Conservation (phyloP, 2,113 vertebrate genomes). For the Coptodon bakossiorum region DNA sequence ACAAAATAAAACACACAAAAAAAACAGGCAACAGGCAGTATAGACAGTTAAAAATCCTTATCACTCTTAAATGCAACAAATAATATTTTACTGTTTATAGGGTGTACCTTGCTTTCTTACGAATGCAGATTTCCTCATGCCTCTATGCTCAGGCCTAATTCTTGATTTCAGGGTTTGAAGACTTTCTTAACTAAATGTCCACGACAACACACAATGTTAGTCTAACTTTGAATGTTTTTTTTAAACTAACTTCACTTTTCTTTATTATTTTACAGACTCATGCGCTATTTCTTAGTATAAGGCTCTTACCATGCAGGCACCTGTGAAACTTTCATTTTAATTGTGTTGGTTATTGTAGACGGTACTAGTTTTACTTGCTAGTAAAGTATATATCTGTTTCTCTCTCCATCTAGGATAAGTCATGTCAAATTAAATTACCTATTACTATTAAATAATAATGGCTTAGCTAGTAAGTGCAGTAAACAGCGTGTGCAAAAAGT, state of each 20-base stretch:
- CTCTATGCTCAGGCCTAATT: not conserved
- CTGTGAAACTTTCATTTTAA: not conserved
- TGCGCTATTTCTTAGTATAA: not conserved
- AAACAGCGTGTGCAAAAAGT: not conserved
- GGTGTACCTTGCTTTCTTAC: accelerated
- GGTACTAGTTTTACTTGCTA: not conserved
- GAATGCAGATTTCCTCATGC: accelerated
- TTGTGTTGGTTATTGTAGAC: not conserved
- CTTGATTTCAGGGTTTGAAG: too few species aligned
- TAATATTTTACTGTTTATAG: not conserved
- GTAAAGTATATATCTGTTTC: not conserved
- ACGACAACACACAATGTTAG: not conserved
- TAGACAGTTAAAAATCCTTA: not conserved
- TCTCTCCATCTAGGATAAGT: not conserved
- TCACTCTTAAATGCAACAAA: not conserved
- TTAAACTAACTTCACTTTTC: not conserved
- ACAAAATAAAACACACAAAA: not conserved
- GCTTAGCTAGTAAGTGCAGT: not conserved
- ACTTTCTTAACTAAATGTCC: not conserved
- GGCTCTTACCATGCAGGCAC: not conserved
- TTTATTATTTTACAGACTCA: not conserved
- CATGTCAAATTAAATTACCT: not conserved
- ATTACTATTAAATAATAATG: not conserved
- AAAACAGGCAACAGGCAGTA: not conserved
- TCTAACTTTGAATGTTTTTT: not conserved